Conservation (phyloP, 2,113 vertebrate species). For the Arvicanthis niloticus region DNA sequence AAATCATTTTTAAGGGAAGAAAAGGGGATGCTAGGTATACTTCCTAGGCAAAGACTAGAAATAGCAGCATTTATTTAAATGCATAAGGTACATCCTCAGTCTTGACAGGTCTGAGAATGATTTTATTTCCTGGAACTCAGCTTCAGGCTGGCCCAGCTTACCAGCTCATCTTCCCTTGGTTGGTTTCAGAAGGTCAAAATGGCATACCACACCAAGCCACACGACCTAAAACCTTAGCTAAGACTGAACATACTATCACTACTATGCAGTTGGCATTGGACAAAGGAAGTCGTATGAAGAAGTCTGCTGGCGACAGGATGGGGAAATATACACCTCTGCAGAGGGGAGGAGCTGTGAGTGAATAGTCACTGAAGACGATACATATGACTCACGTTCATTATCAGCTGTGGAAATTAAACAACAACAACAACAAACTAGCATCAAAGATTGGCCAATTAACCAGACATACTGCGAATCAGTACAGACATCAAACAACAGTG, state of each 20-base stretch:
- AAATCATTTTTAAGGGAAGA: neutral
- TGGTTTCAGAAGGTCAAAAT: neutral
- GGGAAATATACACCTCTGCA: neutral
- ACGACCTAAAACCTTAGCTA: neutral
- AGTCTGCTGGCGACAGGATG: neutral
- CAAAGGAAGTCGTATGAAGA: neutral
- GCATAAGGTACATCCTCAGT: neutral
- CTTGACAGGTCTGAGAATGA: neutral
- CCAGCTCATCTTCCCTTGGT: neutral
- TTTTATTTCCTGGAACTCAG: neutral
- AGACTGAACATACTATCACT: neutral
- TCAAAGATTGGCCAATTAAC: slow-evolving; percentile 65
- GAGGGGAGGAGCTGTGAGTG: neutral
- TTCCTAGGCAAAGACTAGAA: neutral
- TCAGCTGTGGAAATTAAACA: slow-evolving; percentile 56
- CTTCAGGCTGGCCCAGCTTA: neutral
- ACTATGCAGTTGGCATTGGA: neutral
- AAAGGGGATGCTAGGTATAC: neutral
- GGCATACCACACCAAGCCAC: neutral
- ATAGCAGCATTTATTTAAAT: neutral
- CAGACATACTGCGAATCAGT: slow-evolving; percentile 45
- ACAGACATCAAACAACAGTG: slow-evolving; percentile 45
- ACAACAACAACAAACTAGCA: neutral
- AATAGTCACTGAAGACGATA: neutral
- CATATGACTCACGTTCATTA: slow-evolving; percentile 43